Evolutionary conservation across 1,140 invertebrate species (phyloP).

Genomic region (Platyscapa corneri): DNA sequence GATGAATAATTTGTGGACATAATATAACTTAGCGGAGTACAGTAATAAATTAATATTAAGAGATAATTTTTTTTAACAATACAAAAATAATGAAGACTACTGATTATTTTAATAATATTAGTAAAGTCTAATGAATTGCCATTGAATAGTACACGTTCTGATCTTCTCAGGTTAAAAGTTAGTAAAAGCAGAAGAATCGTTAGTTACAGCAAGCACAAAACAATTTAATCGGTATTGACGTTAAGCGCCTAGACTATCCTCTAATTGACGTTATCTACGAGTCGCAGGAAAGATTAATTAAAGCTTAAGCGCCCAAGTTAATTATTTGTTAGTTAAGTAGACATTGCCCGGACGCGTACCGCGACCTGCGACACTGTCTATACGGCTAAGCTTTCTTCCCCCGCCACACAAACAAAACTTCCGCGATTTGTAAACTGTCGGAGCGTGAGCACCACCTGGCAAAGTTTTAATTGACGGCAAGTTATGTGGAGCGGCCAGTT

Average conservation of each 20-base stretch:
- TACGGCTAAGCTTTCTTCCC: conserved; percentile 1
- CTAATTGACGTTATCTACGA: conserved; percentile 51
- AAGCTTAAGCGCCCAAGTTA: conserved; percentile 55
- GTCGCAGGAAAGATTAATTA: conserved; percentile 54
- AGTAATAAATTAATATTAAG: too few species aligned
- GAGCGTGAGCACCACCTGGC: conserved; percentile 48
- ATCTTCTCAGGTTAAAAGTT: background rate
- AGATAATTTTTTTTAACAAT: too few species aligned
- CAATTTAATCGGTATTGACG: conserved; percentile 39
- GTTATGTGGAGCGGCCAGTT: conserved; percentile 39
- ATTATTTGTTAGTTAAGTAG: conserved; percentile 55
- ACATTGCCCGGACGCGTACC: background rate
- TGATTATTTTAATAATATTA: too few species aligned
- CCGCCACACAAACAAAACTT: conserved; percentile 50
- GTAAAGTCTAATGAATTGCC: too few species aligned
- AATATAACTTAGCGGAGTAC: too few species aligned
- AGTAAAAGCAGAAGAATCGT: background rate
- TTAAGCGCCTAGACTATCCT: conserved; percentile 27
- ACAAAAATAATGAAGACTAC: too few species aligned
- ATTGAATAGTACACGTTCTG: too few species aligned
- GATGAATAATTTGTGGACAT: too few species aligned
- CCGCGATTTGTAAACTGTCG: conserved; percentile 58
- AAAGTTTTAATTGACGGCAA: conserved; percentile 62
- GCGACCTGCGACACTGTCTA: background rate
- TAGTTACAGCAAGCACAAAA: background rate